Evolutionary conservation across 2,797 vertebrate species (phyloP).

Genomic region (Notolepis coatsorum): DNA sequence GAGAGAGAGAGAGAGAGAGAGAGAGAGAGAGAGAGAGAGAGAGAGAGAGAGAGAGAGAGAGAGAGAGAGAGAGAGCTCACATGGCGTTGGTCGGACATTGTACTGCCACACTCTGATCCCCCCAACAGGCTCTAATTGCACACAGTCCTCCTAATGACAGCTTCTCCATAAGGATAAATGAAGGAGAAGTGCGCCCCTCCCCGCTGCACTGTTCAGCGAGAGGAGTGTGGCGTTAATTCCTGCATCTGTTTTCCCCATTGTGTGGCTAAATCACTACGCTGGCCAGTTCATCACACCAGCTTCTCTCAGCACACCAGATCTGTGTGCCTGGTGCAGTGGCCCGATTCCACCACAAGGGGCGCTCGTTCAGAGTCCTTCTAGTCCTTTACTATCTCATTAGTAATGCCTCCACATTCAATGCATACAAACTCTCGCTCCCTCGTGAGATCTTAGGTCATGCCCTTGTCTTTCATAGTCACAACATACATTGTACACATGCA

Average conservation of each 20-base stretch:
- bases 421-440: background rate
- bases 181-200: constrained; percentile 42
- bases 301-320: constrained; percentile 24
- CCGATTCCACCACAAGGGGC: constrained; percentile 27
- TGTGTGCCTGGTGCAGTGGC: constrained; percentile 30
- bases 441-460: constrained; percentile 26
- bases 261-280: constrained; percentile 31
- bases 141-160: constrained; percentile 60
- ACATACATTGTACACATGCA: constrained; percentile 3
- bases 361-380: constrained; percentile 15
- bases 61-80: constrained; percentile 62
- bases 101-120: constrained; percentile 41
- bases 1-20: too few species aligned
- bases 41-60: constrained; percentile 63
- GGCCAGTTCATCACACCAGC: constrained; percentile 41
- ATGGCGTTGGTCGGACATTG: constrained; percentile 35
- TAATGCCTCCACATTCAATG: background rate
- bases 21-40: too few species aligned
- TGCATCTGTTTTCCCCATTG: constrained; percentile 55
- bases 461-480: constrained; percentile 14
- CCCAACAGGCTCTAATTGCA: constrained; percentile 64
- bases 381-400: constrained; percentile 6
- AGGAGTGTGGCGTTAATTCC: constrained; percentile 48
- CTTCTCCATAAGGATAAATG: constrained; percentile 67
- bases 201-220: constrained; percentile 42